These are phyloP conservation scores for Psilopsiagon aymara DNA, from an alignment of 2,113 vertebrate genomes.

Conservation along the genomic window DNA sequence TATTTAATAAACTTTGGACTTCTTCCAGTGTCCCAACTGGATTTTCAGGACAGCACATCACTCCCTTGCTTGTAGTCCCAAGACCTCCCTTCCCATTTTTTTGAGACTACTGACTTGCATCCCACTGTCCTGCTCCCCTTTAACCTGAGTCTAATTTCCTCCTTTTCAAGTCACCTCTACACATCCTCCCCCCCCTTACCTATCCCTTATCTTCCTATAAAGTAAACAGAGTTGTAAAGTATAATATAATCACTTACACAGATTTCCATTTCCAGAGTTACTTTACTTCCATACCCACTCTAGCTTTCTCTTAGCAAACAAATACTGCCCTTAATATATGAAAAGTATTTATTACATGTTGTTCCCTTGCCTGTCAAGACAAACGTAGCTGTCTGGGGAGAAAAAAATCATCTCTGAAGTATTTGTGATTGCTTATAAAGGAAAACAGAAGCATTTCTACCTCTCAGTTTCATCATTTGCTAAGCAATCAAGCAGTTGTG, in stretches of 20 bases:
- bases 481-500: not conserved
- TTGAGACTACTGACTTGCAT: not conserved
- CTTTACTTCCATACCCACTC: not conserved
- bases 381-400: not conserved
- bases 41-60: not conserved
- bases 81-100: not conserved
- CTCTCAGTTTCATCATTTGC: not conserved
- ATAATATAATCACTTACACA: not conserved
- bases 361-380: not conserved
- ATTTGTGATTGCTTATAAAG: not conserved
- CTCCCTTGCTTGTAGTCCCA: not conserved
- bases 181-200: not conserved
- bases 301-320: not conserved
- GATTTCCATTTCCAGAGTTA: not conserved
- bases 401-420: not conserved
- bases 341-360: not conserved
- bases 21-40: not conserved
- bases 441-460: not conserved
- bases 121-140: not conserved
- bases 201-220: not conserved
- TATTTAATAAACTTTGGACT: not conserved
- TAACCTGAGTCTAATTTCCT: not conserved
- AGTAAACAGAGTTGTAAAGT: not conserved
- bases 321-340: not conserved
- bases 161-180: not conserved